Percentiles rank a stretch among this genome's conserved stretches.
Conservation (phyloP, 2,797 vertebrate genomes). For the Apogon talboti region DNA sequence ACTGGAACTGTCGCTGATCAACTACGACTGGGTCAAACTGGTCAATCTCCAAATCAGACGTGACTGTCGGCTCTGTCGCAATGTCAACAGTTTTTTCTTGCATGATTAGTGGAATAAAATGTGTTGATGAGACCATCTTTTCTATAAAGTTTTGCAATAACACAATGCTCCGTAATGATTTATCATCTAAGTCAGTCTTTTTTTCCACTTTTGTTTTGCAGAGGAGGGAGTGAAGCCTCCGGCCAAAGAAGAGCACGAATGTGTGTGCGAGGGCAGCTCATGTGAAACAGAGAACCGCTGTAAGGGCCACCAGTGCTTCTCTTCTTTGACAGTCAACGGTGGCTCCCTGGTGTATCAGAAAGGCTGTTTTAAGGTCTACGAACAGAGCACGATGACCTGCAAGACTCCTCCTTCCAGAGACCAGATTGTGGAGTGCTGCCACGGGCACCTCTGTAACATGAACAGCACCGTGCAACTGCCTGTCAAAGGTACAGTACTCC, state of each 20-base stretch:
- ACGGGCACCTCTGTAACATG: constrained; percentile 94
- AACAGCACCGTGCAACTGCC: constrained; percentile 89
- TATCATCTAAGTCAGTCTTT: background rate
- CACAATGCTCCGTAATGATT: background rate
- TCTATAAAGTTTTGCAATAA: no score
- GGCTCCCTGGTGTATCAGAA: constrained; percentile 91
- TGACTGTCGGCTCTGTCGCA: no score
- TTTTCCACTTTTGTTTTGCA: constrained; percentile 61
- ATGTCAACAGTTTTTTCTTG: no score
- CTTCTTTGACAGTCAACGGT: constrained; percentile 88
- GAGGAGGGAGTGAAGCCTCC: constrained; percentile 84
- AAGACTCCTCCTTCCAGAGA: constrained; percentile 94
- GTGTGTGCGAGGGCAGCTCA: constrained; percentile 93
- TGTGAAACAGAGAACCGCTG: constrained; percentile 90
- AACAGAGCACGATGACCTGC: constrained; percentile 95
- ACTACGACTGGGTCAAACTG: no score
- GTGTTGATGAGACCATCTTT: no score
- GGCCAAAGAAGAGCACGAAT: constrained; percentile 87
- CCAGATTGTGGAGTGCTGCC: constrained; percentile 96
- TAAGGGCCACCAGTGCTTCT: constrained; percentile 93
- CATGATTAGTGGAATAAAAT: no score
- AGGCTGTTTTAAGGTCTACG: constrained; percentile 94
- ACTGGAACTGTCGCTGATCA: no score
- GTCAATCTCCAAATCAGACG: no score
- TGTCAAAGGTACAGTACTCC: constrained; percentile 74